Conservation (phyloP, 2,888 invertebrate genomes). For the Polyommatus iphigenia region DNA sequence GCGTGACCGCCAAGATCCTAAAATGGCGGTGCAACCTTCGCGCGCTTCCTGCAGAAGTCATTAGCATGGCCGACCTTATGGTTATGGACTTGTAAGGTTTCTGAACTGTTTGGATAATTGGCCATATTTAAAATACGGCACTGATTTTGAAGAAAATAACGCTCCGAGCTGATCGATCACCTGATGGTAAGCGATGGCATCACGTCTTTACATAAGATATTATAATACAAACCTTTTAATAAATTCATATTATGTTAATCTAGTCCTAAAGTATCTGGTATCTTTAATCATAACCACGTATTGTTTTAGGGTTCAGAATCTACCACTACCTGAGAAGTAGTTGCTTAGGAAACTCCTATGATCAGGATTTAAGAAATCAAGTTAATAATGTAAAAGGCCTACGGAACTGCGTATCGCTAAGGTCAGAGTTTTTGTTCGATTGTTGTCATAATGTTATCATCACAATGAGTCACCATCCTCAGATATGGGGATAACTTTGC, state of each 20-base stretch:
- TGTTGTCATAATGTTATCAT: background rate
- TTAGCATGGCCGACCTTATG: constrained; percentile 59
- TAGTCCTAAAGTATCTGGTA: no score
- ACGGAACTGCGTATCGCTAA: constrained; percentile 2
- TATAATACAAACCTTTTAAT: no score
- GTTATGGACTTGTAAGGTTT: constrained; percentile 52
- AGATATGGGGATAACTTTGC: constrained; percentile 63
- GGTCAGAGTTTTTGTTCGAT: constrained; percentile 11
- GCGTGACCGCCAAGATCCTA: constrained; percentile 43
- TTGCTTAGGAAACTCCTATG: no score
- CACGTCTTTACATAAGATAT: no score
- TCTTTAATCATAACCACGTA: no score
- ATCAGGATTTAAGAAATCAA: background rate
- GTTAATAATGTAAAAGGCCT: background rate
- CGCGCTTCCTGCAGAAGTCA: constrained; percentile 63
- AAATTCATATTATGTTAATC: no score
- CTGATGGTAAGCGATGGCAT: background rate
- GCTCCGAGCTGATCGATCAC: background rate
- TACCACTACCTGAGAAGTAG: no score
- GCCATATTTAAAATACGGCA: constrained; percentile 31
- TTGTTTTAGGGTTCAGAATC: no score
- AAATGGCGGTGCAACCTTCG: constrained; percentile 54
- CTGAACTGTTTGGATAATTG: constrained; percentile 43
- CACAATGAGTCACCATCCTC: constrained; percentile 43
- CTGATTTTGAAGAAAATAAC: background rate